Evolutionary conservation across 2,113 vertebrate species (phyloP), one percentile per base, ranked within the genome.

Genomic region (Plecotus auritus): DNA sequence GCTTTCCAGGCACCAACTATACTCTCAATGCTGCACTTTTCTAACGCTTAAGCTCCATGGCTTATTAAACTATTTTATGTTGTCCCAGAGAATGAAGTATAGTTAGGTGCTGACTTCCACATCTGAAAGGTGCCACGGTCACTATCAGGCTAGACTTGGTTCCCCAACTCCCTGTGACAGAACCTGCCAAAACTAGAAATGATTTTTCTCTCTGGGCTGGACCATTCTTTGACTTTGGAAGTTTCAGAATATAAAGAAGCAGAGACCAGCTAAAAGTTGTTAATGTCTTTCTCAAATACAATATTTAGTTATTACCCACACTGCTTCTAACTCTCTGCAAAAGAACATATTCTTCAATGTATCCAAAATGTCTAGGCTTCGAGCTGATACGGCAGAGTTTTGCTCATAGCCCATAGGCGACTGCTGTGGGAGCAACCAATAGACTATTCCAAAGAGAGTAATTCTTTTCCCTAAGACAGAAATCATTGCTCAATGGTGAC

Each of bases 311-410:
- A 76, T 64, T 83, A 56, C 22, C 47, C 40, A 88, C 9, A 77
- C 28, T 90, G 30, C 74, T 80, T 91, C 32, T 84, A 78, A 76
- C 47, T 4, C 54, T 92, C 37, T 45, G 22, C 20, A 56, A 45
- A 95, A 95, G 35, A 93, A 3, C 81, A 9, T 56, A 72, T 88
- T 93, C 18, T 94, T 96, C 45, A 40, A 32, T 61, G 51, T 49
- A 94, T 47, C 35, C 54, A 78, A 66, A 93, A 61, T 35, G 66
- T 59, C 74, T 83, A 94, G 70, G 87, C 74, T 90, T 90, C 45
- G 42, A 84, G 73, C 7, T 78, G 56, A 28, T 47, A 11, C 30
- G n/a, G 35, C 54, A 92, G 22, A 23, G 72, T 73, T 85, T 94
- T 82, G 20, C n/a, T 95, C 30, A 91, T 0, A 76, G 61, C 37